Percentiles rank a stretch among this genome's conserved stretches.
These are phyloP conservation scores for Epinephelus cyanopodus DNA, from an alignment of 2,113 vertebrate species.

Conservation along the genomic window DNA sequence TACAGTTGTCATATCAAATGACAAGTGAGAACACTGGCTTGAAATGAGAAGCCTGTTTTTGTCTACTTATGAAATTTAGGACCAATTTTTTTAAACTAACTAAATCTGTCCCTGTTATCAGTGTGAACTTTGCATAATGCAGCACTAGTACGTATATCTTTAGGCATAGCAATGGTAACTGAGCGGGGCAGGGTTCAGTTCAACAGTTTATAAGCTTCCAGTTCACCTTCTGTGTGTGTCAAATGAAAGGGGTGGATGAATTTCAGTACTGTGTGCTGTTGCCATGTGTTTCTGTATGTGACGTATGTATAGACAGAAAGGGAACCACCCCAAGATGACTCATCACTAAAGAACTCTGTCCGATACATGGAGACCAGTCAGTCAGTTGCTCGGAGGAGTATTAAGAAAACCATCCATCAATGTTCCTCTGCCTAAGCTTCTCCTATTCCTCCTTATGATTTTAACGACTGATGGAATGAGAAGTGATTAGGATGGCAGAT, in stretches of 20 bases:
- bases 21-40: no score
- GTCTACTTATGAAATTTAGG: no score
- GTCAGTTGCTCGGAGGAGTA: conserved; percentile 33
- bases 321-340: conserved; percentile 69
- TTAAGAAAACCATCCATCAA: conserved; percentile 51
- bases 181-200: neutral
- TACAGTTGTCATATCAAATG: no score
- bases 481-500: conserved; percentile 26
- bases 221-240: neutral
- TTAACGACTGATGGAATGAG: conserved; percentile 25
- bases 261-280: neutral
- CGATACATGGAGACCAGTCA: conserved; percentile 52
- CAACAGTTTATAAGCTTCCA: neutral
- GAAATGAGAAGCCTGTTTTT: no score
- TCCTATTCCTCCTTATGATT: conserved; percentile 9
- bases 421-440: conserved; percentile 1
- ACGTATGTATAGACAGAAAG: conserved; percentile 17
- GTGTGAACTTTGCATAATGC: neutral
- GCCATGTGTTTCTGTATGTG: conserved; percentile 24
- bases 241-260: neutral
- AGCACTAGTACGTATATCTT: neutral
- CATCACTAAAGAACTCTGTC: conserved; percentile 59
- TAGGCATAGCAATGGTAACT: neutral
- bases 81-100: no score
- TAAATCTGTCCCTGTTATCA: no score